Evolutionary conservation across 2,888 invertebrate species (phyloP), one percentile per base, ranked within the genome.

Genomic region (Mythimna impura): DNA sequence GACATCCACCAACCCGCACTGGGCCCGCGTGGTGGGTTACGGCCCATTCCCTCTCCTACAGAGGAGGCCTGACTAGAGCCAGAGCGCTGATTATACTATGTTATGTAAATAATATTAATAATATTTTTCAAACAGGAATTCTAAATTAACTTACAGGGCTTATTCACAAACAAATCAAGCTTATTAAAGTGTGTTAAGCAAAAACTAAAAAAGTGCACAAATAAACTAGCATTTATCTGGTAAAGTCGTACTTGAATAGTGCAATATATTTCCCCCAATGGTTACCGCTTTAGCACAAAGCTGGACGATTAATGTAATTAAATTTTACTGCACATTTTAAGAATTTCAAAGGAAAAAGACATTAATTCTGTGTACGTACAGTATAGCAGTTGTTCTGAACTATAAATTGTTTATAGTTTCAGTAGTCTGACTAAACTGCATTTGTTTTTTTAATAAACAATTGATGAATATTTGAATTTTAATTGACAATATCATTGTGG

Each of bases 221-320:
- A 71, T 67, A 71, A 77, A 82, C 71, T 68, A 71, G 36, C 52
- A 43, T 71, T 78, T 81, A 81, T 81, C 71, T 78, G 74, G 67
- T 81, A 63, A 69, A 76, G 52, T 77, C 62, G 72, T 70, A 71
- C 71, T 80, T 82, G 76, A 82, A 77, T 66, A 70, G 57, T 82
- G 80, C 70, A 82, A 82, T 82, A 80, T 82, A 82, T 82, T 82
- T 80, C 9, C 72, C 25, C 60, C 72, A 80, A 75, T 72, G 82
- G 80, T 82, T 66, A 71, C 82, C 78, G 78, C 73, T 81, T 75
- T 70, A 77, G 68, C 71, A 82, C 73, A 74, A 80, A 84, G 72
- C 78, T 72, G 58, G 47, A 55, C 73, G 75, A 80, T 84, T 84
- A 84, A 84, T 80, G 75, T 78, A 80, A 84, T 83, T 83, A 80